Conservation (phyloP, 2,113 vertebrate species). For the Pseudonaja textilis region DNA sequence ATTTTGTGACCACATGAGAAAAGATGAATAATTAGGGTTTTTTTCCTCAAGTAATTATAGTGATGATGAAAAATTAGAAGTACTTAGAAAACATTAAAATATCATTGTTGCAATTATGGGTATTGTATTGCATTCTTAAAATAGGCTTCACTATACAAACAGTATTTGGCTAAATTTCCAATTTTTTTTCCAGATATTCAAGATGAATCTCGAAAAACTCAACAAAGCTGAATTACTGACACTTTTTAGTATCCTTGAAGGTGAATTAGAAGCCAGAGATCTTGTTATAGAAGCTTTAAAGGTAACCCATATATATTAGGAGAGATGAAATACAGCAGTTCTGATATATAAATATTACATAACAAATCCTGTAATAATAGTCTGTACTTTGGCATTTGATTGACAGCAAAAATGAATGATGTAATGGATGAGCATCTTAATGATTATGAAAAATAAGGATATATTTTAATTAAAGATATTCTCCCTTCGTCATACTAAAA, state of each 20-base stretch:
- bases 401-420: conserved; percentile 26
- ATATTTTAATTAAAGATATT: neutral
- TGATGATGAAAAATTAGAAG: conserved; percentile 18
- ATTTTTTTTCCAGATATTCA: conserved; percentile 76
- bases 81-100: conserved; percentile 2
- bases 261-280: conserved; percentile 94
- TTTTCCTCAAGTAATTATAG: neutral
- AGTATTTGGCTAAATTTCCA: neutral
- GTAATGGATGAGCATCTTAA: accelerated
- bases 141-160: neutral
- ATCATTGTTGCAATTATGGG: conserved; percentile 6
- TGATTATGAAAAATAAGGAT: neutral
- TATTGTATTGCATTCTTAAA: neutral
- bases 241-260: conserved; percentile 94
- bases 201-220: conserved; percentile 94
- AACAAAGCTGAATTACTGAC: conserved; percentile 91
- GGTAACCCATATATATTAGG: conserved; percentile 70
- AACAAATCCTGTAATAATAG: neutral
- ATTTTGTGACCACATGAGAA: conserved; percentile 36
- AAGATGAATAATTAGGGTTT: conserved; percentile 41
- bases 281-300: conserved; percentile 93
- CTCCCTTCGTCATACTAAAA: neutral
- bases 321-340: neutral
- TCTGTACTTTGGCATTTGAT: neutral
- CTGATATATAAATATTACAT: accelerated